These are phyloP conservation scores for Sminthurides bifidus DNA, from an alignment of 1,140 invertebrate species.

Conservation along the genomic window DNA sequence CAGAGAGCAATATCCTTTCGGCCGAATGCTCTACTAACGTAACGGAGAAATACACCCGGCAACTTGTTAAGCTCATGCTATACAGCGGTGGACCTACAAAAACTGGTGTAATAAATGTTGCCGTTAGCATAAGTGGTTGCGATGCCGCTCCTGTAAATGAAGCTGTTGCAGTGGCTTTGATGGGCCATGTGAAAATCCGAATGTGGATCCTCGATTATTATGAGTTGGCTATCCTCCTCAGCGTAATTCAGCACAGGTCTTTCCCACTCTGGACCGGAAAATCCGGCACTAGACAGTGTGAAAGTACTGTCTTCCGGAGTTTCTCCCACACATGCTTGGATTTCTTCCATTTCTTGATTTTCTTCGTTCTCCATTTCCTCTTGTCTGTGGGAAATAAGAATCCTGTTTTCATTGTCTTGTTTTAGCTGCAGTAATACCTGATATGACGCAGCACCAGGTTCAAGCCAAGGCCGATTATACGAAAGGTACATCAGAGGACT, in stretches of 20 bases:
- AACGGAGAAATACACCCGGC: neutral
- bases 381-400: slow-evolving; percentile 2
- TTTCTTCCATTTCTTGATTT: slow-evolving; percentile 27
- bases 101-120: slow-evolving; percentile 10
- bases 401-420: neutral
- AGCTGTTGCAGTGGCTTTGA: slow-evolving; percentile 3
- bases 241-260: slow-evolving; percentile 2
- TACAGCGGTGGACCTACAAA: slow-evolving; percentile 11
- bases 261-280: slow-evolving; percentile 10
- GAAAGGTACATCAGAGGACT: neutral
- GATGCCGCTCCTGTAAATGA: neutral
- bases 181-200: neutral
- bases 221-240: slow-evolving; percentile 3
- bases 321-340: neutral
- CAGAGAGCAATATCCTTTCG: too few relatives aligned
- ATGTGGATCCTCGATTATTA: neutral
- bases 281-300: slow-evolving; percentile 20
- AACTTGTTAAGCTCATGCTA: neutral
- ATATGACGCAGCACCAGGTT: neutral
- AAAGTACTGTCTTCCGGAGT: slow-evolving; percentile 30
- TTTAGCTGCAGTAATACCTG: neutral
- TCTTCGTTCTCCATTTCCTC: slow-evolving; percentile 22
- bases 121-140: slow-evolving; percentile 10
- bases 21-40: too few relatives aligned
- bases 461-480: neutral